These are phyloP conservation scores for Apotomis betuletana DNA, from an alignment of 2,888 invertebrate species.

Conservation along the genomic window DNA sequence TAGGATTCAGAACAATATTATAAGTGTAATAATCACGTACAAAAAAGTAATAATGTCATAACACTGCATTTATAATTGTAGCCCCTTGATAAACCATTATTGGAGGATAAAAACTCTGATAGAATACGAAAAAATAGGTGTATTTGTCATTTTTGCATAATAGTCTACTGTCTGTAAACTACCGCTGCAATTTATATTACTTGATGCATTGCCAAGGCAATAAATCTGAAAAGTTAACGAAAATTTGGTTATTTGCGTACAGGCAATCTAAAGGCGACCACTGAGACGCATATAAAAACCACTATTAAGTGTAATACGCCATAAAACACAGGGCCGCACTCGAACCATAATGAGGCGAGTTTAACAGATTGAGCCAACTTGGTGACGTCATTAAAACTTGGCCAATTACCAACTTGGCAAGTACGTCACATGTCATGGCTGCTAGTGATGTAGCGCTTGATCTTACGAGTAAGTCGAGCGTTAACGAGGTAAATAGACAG, in stretches of 20 bases:
- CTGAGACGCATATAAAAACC: conserved; percentile 4
- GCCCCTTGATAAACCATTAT: too few species aligned
- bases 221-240: background rate
- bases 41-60: too few species aligned
- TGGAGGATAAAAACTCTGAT: too few species aligned
- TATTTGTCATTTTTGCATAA: too few species aligned
- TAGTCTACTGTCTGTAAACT: too few species aligned
- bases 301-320: conserved; percentile 25
- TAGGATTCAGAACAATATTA: too few species aligned
- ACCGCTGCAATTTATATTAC: too few species aligned
- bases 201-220: background rate
- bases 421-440: conserved; percentile 45
- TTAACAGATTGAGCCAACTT: conserved; percentile 42
- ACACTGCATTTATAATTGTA: too few species aligned
- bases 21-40: too few species aligned
- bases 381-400: conserved; percentile 52
- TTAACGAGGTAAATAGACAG: background rate
- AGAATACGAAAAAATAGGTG: too few species aligned
- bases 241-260: background rate
- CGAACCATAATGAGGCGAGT: conserved; percentile 37
- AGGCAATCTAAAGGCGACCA: conserved; percentile 13
- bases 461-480: conserved; percentile 1
- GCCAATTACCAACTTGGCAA: conserved; percentile 49
- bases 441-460: conserved; percentile 22
- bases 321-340: conserved; percentile 37